phyloP scores from a whole-genome alignment of 2,797 vertebrate genomes.

The Argyrosomus regius region DNA sequence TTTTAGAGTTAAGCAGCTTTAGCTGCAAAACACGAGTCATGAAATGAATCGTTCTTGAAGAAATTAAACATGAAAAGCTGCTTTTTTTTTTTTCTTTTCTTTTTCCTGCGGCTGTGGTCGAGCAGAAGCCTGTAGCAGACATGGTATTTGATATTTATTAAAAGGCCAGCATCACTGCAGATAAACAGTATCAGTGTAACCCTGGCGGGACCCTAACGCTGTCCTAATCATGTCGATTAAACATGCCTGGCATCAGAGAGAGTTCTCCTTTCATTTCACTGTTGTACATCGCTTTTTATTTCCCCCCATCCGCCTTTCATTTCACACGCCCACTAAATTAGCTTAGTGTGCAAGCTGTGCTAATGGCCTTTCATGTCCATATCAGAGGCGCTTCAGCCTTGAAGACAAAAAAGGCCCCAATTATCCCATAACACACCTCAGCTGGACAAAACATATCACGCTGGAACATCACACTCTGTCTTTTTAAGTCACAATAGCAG shows the following conservation, averaged over 20 bases:
- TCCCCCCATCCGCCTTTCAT: slow-evolving; percentile 65
- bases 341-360: slow-evolving; percentile 74
- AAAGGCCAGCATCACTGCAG: background rate
- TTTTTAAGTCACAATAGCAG: slow-evolving; percentile 13
- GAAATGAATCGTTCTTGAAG: slow-evolving; percentile 10
- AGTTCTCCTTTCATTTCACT: slow-evolving; percentile 62
- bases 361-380: slow-evolving; percentile 81
- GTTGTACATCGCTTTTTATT: slow-evolving; percentile 65
- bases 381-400: slow-evolving; percentile 76
- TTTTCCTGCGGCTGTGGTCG: background rate
- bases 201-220: slow-evolving; percentile 41
- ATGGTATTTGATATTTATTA: slow-evolving; percentile 25
- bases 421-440: slow-evolving; percentile 72
- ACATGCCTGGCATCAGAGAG: slow-evolving; percentile 61
- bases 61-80: slow-evolving; percentile 8
- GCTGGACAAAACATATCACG: slow-evolving; percentile 29
- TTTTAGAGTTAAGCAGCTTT: slow-evolving; percentile 2
- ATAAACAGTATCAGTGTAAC: slow-evolving; percentile 14
- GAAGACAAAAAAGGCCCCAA: slow-evolving; percentile 76
- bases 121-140: background rate
- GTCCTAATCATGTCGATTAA: slow-evolving; percentile 66
- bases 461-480: slow-evolving; percentile 25
- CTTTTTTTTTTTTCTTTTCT: background rate
- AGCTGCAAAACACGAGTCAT: background rate
- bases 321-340: slow-evolving; percentile 77